Percentiles rank a stretch among this genome's conserved stretches.
These are phyloP conservation scores for Noctua janthe DNA, from an alignment of 2,888 invertebrate species.

Conservation along the genomic window DNA sequence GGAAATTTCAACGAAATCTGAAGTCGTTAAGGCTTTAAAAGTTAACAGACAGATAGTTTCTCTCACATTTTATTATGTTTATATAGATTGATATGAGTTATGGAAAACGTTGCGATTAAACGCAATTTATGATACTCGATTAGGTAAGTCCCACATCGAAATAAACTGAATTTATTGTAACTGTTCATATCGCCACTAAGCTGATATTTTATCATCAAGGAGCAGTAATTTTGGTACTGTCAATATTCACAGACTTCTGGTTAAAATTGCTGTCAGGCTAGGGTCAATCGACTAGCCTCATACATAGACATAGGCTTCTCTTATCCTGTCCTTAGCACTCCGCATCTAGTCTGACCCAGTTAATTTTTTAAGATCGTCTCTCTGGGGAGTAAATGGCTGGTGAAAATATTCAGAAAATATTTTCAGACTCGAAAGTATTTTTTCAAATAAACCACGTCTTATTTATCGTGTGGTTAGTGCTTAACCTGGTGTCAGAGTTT, in stretches of 20 bases:
- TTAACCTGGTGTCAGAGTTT: too few species aligned
- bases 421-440: not conserved
- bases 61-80: not conserved
- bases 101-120: not conserved
- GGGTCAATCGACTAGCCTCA: not conserved
- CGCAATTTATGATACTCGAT: constrained; percentile 5
- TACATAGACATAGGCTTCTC: not conserved
- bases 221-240: not conserved
- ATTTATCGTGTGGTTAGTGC: too few species aligned
- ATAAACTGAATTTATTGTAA: constrained; percentile 1
- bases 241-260: not conserved
- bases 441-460: not conserved
- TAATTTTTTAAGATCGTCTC: not conserved
- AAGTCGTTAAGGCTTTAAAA: not conserved
- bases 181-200: not conserved
- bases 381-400: not conserved
- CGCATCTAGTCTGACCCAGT: not conserved
- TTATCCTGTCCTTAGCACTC: not conserved
- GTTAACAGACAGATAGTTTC: not conserved
- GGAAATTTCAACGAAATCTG: not conserved
- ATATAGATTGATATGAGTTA: constrained; percentile 2
- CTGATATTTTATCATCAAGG: not conserved
- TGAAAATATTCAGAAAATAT: not conserved
- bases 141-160: not conserved
- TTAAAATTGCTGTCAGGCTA: not conserved